Evolutionary conservation across 2,888 invertebrate species (phyloP), one percentile per base, ranked within the genome.

Genomic region (Drosophila sordidapex): DNA sequence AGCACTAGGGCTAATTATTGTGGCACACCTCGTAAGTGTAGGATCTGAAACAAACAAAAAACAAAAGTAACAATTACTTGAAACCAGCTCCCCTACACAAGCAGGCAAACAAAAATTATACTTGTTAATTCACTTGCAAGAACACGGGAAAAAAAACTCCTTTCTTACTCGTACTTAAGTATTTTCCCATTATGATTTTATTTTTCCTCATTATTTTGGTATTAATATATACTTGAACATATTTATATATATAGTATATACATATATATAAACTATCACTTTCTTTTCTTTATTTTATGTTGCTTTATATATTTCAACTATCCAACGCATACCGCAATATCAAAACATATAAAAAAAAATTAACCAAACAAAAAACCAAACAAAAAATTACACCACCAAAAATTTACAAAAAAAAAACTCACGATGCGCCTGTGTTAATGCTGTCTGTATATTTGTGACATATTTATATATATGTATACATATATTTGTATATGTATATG

Each of bases 281-380:
- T 88, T 86, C 87, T 86, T 86, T 86, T 88, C 82, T 86, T 86
- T 86, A 87, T 86, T 88, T 86, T 86, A 86, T 86, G 89, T 86
- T 86, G 89, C 89, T 88, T 88, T 86, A 81, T 83, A 81, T 82
- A 81, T 82, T 78, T 83, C 76, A 76, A 88, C 83, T 86, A 82
- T 86, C 79, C 83, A 88, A 82, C 87, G 88, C 85, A 83, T 84
- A 80, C 86, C 73, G 87, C 83, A 75, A 81, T 68, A 76, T 71
- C 63, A 52, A 80, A 81, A 66, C 72, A 72, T 82, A 75, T 63
- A 60, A 74, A 85, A 74, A 70, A 77, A 79, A 53, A 74, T 67
- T 48, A 59, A 71, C 48, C 36, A 53, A 67, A 67, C 48, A 33
- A 59, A 58, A 54, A 48, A 76, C 59, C 35, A 73, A 48, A 60